phyloP scores from a whole-genome alignment of 2,797 vertebrate genomes.

The Anolis apletophallus region DNA sequence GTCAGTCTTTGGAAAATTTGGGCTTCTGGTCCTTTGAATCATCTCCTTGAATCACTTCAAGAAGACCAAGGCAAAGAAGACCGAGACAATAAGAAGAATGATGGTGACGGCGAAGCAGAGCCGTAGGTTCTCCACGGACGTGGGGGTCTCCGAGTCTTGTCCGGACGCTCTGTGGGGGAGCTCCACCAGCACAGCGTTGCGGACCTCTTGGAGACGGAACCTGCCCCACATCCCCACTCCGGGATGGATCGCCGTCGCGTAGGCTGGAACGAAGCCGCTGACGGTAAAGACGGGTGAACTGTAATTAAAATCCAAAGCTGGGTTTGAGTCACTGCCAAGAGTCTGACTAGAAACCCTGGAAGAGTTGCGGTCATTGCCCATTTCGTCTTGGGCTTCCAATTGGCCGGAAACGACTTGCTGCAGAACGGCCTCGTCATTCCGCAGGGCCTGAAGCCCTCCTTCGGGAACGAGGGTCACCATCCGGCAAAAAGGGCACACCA shows the following conservation, averaged over 20 bases:
- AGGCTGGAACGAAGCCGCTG: slow-evolving; percentile 54
- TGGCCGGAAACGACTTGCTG: rapidly evolving
- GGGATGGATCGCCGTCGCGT: not conserved
- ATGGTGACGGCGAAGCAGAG: slow-evolving; percentile 71
- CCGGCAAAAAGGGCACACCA: slow-evolving; percentile 76
- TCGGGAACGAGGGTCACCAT: slow-evolving; percentile 63
- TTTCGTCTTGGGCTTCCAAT: not conserved
- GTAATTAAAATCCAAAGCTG: slow-evolving; percentile 8
- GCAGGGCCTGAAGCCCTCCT: slow-evolving; percentile 19
- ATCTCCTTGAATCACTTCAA: slow-evolving; percentile 63
- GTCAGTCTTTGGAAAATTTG: too few species aligned
- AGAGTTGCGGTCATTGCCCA: not conserved
- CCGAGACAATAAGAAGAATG: slow-evolving; percentile 67
- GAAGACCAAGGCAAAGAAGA: slow-evolving; percentile 72
- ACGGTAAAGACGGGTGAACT: slow-evolving; percentile 51
- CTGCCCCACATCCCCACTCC: slow-evolving; percentile 10
- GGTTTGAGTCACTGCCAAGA: not conserved
- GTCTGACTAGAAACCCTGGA: rapidly evolving
- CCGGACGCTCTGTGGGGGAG: slow-evolving; percentile 55
- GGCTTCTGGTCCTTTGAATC: too few species aligned
- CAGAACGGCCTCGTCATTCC: slow-evolving; percentile 21
- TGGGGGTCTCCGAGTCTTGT: slow-evolving; percentile 53
- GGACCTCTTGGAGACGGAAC: slow-evolving; percentile 45
- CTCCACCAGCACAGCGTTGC: slow-evolving; percentile 56
- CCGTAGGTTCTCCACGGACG: slow-evolving; percentile 69